Conservation (phyloP, 2,888 invertebrate genomes). For the Stenodera caucasica region DNA sequence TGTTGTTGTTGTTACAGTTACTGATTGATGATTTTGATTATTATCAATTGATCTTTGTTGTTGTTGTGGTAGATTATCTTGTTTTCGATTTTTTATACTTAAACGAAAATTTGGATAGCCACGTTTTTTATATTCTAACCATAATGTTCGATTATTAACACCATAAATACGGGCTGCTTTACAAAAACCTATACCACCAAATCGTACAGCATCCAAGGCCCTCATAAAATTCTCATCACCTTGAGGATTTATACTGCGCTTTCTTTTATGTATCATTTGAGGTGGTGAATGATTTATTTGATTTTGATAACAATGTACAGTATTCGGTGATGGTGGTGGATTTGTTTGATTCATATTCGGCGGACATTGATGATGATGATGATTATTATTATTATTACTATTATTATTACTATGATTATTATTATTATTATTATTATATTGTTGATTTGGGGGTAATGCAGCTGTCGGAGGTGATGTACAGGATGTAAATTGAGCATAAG, state of each 20-base stretch:
- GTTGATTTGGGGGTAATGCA: constrained; percentile 58
- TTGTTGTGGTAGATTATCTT: constrained; percentile 48
- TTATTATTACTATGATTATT: not conserved
- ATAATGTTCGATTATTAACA: constrained; percentile 81
- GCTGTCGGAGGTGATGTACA: constrained; percentile 60
- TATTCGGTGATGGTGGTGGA: constrained; percentile 39
- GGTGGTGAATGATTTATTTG: constrained; percentile 52
- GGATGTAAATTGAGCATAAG: constrained; percentile 67
- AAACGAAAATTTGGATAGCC: constrained; percentile 81
- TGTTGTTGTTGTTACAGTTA: constrained; percentile 22
- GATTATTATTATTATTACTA: constrained; percentile 11
- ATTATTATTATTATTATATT: constrained; percentile 55
- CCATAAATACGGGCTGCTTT: constrained; percentile 83
- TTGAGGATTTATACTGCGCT: constrained; percentile 77
- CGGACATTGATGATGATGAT: constrained; percentile 17
- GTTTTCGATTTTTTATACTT: constrained; percentile 75
- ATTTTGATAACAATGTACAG: constrained; percentile 38
- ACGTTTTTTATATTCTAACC: constrained; percentile 83
- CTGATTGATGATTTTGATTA: constrained; percentile 34
- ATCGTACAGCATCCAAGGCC: constrained; percentile 79
- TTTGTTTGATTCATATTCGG: constrained; percentile 11
- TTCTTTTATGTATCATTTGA: constrained; percentile 62
- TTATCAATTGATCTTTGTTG: constrained; percentile 50
- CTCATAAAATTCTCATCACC: constrained; percentile 81
- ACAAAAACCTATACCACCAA: constrained; percentile 83